phyloP scores from a whole-genome alignment of 2,797 vertebrate genomes.

The Tympanoctomys barrerae region DNA sequence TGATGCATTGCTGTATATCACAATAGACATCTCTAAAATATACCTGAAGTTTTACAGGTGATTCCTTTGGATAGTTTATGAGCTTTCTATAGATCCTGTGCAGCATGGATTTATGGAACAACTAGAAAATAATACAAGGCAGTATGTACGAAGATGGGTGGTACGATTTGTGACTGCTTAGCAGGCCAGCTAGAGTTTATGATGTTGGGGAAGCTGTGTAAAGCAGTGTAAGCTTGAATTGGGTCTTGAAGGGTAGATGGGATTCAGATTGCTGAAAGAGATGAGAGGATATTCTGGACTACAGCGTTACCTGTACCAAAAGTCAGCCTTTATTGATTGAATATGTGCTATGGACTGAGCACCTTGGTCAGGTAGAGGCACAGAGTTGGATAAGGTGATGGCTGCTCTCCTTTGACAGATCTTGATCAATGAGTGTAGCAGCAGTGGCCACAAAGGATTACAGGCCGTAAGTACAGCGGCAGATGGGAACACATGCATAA shows the following conservation, averaged over 20 bases:
- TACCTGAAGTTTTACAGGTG: conserved; percentile 11
- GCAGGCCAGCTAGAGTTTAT: not conserved
- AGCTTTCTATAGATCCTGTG: not conserved
- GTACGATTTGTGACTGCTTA: not conserved
- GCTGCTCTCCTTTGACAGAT: not conserved
- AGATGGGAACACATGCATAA: not conserved
- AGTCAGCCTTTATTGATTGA: not conserved
- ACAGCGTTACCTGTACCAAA: not conserved
- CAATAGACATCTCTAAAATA: not conserved
- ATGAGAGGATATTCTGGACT: not conserved
- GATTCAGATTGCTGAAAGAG: not conserved
- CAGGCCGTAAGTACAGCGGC: not conserved
- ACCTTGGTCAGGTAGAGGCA: not conserved
- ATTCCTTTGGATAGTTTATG: not conserved
- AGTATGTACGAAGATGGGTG: not conserved
- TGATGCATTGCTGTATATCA: not conserved
- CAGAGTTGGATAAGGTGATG: not conserved
- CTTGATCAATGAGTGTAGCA: not conserved
- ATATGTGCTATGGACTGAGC: not conserved
- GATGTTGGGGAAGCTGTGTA: not conserved
- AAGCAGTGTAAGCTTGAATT: not conserved
- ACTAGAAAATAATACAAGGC: not conserved
- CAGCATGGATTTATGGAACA: not conserved
- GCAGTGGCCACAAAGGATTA: not conserved
- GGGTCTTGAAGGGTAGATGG: not conserved